Evolutionary conservation across 2,888 invertebrate species (phyloP), one percentile per base, ranked within the genome.

Genomic region (Icerya purchasi): DNA sequence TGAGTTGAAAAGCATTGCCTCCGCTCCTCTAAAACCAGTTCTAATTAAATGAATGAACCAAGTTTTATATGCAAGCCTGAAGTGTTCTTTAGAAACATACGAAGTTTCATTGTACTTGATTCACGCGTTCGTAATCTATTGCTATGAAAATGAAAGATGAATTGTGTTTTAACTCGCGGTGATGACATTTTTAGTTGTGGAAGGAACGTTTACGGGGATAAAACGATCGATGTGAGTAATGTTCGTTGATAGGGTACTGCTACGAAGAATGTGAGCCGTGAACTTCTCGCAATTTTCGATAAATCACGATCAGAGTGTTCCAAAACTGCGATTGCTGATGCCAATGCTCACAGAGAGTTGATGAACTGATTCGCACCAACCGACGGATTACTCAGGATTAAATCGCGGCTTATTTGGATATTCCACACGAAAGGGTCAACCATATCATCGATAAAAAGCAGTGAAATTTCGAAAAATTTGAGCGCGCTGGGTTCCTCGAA

Each of bases 381-480:
- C 25, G 56, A 1, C 50, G 56, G n/a, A 50, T 58, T 36, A 58
- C 49, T 49, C 50, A 58, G 53, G 50, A n/a, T 54, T 54, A 18
- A 53, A 21, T n/a, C n/a, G n/a, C n/a, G 21, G 50, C 21, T 58
- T 19, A n/a, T 54, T 22, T 54, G 36, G 54, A 22, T 1, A 58
- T 54, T n/a, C 54, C 52, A 50, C 22, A 59, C 20, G 51, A 56
- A 51, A 22, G 54, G 5, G 55, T 59, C 5, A 49, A 25, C n/a
- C 20, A 22, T 22, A 55, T 59, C 25, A 22, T 56, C 22, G 24
- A 18, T 25, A 22, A 57, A 22, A 36, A 56, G 53, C 25, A n/a
- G n/a, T 57, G n/a, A 20, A 53, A 10, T 59, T 22, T 8, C 25
- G 50, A 59, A 61, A 61, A 53, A 57, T 51, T 20, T 61, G 59